phyloP scores from a whole-genome alignment of 2,888 invertebrate species.

The Microplitis deprimator region DNA sequence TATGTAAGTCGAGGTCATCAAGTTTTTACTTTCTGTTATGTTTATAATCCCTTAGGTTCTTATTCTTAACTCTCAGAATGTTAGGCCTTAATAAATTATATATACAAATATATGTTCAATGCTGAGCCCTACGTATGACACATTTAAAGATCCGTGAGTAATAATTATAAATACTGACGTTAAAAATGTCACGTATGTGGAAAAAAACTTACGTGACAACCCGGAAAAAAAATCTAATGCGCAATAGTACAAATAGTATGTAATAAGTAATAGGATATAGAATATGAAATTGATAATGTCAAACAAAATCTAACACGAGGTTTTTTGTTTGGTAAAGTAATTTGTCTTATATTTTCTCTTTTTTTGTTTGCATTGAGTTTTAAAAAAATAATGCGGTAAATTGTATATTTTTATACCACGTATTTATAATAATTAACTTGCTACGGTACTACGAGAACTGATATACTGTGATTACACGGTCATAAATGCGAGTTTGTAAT shows the following conservation, averaged over 20 bases:
- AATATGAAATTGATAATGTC: too few species aligned
- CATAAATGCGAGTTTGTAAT: background rate
- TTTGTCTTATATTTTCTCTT: background rate
- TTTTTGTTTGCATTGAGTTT: background rate
- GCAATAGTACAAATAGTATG: background rate
- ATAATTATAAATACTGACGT: background rate
- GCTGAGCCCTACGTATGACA: background rate
- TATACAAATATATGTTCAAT: background rate
- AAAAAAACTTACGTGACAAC: background rate
- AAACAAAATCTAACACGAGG: too few species aligned
- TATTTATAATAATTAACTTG: background rate
- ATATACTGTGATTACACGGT: background rate
- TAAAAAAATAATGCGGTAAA: background rate
- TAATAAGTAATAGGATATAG: background rate
- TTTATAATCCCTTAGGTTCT: slow-evolving; percentile 71
- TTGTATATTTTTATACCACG: background rate
- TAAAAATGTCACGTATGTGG: background rate
- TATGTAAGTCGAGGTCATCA: slow-evolving; percentile 57
- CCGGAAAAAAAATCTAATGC: background rate
- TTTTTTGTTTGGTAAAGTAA: background rate
- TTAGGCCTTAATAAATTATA: background rate
- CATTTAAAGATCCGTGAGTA: background rate
- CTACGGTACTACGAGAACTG: background rate
- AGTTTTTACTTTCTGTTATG: slow-evolving; percentile 71
- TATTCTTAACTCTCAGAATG: slow-evolving; percentile 35